phyloP scores from a whole-genome alignment of 2,113 vertebrate species.

The Rhineura floridana region DNA sequence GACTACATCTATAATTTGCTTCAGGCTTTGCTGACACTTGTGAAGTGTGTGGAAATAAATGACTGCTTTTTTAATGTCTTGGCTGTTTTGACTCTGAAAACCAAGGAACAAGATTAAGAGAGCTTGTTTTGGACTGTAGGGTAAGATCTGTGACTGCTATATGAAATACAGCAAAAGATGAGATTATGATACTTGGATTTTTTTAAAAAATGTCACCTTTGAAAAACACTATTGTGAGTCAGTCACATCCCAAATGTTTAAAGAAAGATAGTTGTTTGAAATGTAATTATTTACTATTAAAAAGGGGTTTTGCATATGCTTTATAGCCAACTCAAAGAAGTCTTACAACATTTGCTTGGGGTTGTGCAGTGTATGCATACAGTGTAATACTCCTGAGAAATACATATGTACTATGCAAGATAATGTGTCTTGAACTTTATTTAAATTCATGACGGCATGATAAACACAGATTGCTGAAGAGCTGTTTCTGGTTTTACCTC shows the following conservation, averaged over 20 bases:
- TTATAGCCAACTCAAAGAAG: slow-evolving; percentile 16
- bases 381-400: not conserved
- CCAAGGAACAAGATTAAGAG: not conserved
- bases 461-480: not conserved
- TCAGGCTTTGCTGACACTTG: slow-evolving; percentile 48
- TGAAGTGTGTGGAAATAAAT: slow-evolving; percentile 37
- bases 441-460: not conserved
- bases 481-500: not conserved
- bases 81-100: slow-evolving; percentile 37
- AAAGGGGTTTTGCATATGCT: not conserved
- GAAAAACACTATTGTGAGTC: not conserved
- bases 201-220: not conserved
- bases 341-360: not conserved
- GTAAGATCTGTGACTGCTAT: not conserved
- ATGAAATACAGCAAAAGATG: slow-evolving; percentile 1
- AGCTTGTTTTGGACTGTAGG: not conserved
- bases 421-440: not conserved
- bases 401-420: not conserved
- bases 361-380: rapidly evolving
- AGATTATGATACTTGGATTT: not conserved
- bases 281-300: not conserved
- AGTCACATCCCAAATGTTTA: not conserved
- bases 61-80: slow-evolving; percentile 8
- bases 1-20: slow-evolving; percentile 55
- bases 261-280: slow-evolving; percentile 21